phyloP scores from a whole-genome alignment of 2,888 invertebrate species.

The Andrena camellia region DNA sequence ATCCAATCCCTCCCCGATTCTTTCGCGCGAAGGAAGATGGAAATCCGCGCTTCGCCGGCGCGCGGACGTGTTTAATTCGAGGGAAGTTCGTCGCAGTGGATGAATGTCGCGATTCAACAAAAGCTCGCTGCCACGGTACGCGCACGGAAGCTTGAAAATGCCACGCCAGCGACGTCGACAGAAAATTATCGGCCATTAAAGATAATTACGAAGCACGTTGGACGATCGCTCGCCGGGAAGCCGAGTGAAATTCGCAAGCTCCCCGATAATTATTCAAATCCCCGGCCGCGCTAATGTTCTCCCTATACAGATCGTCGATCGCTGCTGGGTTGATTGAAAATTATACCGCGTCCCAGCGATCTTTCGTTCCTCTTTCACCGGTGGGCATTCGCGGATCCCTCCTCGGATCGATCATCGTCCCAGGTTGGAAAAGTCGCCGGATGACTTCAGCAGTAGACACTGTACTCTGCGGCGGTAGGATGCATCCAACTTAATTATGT shows the following conservation, averaged over 20 bases:
- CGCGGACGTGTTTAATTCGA: neutral
- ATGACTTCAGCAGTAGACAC: too few relatives aligned
- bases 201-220: slow-evolving; percentile 15
- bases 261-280: slow-evolving; percentile 31
- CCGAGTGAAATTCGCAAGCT: slow-evolving; percentile 10
- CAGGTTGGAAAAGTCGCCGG: neutral
- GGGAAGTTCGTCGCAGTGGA: neutral
- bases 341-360: neutral
- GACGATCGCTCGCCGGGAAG: slow-evolving; percentile 6
- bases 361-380: too few relatives aligned
- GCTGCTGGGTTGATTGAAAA: slow-evolving; percentile 15
- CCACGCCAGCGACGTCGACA: neutral
- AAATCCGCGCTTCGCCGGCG: neutral
- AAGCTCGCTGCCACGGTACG: neutral
- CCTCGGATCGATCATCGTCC: slow-evolving; percentile 15
- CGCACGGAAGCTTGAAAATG: neutral
- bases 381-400: neutral
- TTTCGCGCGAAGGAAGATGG: neutral
- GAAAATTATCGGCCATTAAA: slow-evolving; percentile 27
- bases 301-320: neutral
- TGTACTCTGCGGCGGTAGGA: too few relatives aligned
- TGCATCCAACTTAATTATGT: too few relatives aligned
- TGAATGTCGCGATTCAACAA: neutral
- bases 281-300: neutral
- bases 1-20: neutral